Conservation (phyloP, 1,140 invertebrate genomes). For the Anastatus disparis region DNA sequence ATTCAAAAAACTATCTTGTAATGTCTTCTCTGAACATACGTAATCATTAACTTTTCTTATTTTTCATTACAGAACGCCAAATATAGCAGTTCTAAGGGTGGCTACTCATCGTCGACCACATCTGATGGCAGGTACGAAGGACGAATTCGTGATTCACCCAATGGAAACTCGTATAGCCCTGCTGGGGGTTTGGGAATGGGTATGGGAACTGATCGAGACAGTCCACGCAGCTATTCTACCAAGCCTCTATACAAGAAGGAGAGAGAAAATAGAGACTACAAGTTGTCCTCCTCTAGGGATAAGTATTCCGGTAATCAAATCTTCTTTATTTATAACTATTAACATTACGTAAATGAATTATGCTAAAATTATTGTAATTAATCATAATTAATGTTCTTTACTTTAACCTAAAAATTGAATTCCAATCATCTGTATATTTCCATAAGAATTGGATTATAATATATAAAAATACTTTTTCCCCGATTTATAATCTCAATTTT, state of each 20-base stretch:
- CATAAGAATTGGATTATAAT: too few species aligned
- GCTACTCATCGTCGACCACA: constrained; percentile 68
- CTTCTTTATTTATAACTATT: too few species aligned
- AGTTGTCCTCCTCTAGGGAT: constrained; percentile 80
- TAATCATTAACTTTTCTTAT: constrained; percentile 10
- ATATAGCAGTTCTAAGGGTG: constrained; percentile 78
- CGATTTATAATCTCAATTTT: too few species aligned
- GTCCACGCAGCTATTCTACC: constrained; percentile 75
- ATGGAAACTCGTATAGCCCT: constrained; percentile 79
- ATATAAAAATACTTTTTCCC: too few species aligned
- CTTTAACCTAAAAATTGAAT: too few species aligned
- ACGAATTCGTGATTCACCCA: constrained; percentile 77
- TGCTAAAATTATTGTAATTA: too few species aligned
- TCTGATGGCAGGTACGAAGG: constrained; percentile 70
- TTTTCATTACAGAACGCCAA: constrained; percentile 75
- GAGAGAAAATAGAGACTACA: constrained; percentile 91
- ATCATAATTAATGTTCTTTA: too few species aligned
- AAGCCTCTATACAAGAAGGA: constrained; percentile 89
- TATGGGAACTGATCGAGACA: constrained; percentile 73
- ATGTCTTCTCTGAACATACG: not conserved
- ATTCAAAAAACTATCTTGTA: constrained; percentile 3
- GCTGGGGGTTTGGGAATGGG: constrained; percentile 69
- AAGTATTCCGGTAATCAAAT: constrained; percentile 78
- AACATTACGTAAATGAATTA: too few species aligned
- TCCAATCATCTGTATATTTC: too few species aligned